These are phyloP conservation scores for Gallinago paraguaiae DNA, from an alignment of 2,113 vertebrate species.

Conservation along the genomic window DNA sequence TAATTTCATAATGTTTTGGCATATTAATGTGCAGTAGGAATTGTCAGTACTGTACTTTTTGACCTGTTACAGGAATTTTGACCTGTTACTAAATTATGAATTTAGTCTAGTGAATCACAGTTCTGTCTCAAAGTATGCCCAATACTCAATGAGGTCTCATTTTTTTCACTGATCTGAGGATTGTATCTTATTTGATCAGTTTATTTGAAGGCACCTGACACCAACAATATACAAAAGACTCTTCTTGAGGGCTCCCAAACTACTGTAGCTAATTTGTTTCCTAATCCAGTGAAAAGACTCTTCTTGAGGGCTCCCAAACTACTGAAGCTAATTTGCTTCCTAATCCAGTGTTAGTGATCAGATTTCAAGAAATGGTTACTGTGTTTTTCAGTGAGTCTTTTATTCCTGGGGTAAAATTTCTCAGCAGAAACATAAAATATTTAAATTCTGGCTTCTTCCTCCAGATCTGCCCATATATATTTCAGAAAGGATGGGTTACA, in stretches of 20 bases:
- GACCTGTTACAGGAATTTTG: neutral
- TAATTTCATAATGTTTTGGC: neutral
- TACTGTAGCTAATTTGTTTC: too few relatives aligned
- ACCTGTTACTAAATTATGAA: neutral
- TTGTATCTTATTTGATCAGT: neutral
- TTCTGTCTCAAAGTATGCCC: neutral
- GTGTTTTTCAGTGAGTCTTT: neutral
- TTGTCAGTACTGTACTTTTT: neutral
- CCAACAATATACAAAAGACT: neutral
- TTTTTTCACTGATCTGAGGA: neutral
- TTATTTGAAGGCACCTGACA: slow-evolving; percentile 7
- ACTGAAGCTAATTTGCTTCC: neutral
- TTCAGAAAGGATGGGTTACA: neutral
- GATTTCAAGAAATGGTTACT: neutral
- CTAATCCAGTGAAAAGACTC: neutral
- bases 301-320: neutral
- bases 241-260: too few relatives aligned
- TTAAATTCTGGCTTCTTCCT: neutral
- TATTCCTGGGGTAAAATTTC: neutral
- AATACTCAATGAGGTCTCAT: neutral
- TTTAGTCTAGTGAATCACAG: neutral
- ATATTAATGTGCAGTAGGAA: neutral
- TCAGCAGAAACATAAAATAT: neutral
- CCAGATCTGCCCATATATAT: neutral
- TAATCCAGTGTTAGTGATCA: neutral